Base-by-base conservation (phyloP, 2,888 invertebrate species). In the Drosophila meridiana region DNA sequence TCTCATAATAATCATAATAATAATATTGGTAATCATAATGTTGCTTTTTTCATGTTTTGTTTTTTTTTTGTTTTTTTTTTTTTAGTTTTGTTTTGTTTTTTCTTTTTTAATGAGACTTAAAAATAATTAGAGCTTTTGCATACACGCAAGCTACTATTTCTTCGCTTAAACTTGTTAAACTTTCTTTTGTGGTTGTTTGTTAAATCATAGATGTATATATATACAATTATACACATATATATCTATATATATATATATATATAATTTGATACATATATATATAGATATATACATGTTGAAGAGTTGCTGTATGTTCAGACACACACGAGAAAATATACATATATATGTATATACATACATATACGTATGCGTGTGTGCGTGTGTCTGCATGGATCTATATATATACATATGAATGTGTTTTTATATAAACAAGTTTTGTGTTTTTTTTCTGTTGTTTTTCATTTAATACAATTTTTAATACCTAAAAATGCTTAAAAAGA, bases 401-500 rank as follows among this genome's bases (percentile, higher is more conserved):
- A 50, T 62, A 36, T 59, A 55, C 61, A 63, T 74, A 57, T 62
- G 60, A 66, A 65, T 63, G 26, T 66, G 59, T 64, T 52, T 52
- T 59, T 63, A 62, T 62, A 75, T 60, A 78, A 74, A 80, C 77
- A 80, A 74, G 67, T 48, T 69, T 76, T 58, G 42, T 57, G 9
- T 42, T 32, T 26, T 34, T 30, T 30, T 69, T 47, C 56, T 40
- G 38, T 47, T 59, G 6, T 52, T 66, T 76, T 66, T 83, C 79
- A 83, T 80, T 85, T 83, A 85, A 82, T 85, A 85, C 86, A 87
- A 87, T 83, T 85, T 71, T 88, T 86, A 86, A 86, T 86, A 82
- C 88, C 88, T 86, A 86, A 55, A 87, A 86, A 87, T 85, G 88
- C 88, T 87, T 87, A 85, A 80, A 83, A 77, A 85, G 73, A 87